Base-by-base conservation (phyloP, 2,113 vertebrate genomes). In the Marmota flaviventris region DNA sequence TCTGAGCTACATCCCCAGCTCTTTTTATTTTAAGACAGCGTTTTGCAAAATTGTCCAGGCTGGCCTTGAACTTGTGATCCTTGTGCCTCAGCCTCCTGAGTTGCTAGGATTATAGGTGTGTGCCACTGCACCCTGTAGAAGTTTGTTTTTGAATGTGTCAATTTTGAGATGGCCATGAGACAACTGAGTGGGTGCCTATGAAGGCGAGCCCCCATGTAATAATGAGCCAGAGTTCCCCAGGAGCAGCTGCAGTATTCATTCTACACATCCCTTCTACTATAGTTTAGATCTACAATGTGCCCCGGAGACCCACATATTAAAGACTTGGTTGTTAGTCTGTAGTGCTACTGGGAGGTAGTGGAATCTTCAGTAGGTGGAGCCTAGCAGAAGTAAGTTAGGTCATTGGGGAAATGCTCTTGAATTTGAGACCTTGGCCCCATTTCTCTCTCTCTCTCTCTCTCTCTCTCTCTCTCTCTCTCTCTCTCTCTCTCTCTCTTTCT, bases 141-240 rank as follows among this genome's bases (percentile, higher is more conserved):
- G 11, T 95, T 56, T 89, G 48, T 34, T 79, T 96, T 91, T 87
- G 17, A 92, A 85, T 22, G 20, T 20, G 18, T 63, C 45, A 84
- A 69, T 25, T 84, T 73, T 70, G 56, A 82, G 70, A 69, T 90
- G 88, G 56, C 70, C 63, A 56, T 75, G 56, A 84, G 67, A 51
- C 39, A 37, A 10, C 63, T 34, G 51, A 48, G 17, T 39, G n/a
- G 65, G 61, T 81, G 73, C 34, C 32, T 70, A 45, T 7, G 25
- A 87, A 87, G 92, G 85, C 25, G 85, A 51, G 61, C 5, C n/a
- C 12, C 42, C 0, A 4, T 32, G 13, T n/a, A 53, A 53, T 53
- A 53, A 53, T 53, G 51, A 53, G 51, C 51, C 37, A 37, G 14
- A 90, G 53, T 58, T 42, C 32, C 63, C 73, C 20, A 86, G 65